Conservation (phyloP, 2,797 vertebrate species). For the Valencia hispanica region DNA sequence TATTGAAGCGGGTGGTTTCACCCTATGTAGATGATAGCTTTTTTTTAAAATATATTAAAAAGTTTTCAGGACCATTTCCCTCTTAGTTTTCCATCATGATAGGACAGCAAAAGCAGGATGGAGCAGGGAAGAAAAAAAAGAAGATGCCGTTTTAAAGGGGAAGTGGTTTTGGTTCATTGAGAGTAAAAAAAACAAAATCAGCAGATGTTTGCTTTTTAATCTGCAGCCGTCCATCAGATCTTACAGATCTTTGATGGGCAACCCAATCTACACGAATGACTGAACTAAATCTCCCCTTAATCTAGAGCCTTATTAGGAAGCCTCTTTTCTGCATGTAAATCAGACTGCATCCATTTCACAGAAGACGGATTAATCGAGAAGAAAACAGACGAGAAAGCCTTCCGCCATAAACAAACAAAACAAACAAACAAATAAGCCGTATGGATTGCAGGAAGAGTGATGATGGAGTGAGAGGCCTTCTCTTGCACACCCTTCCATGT, state of each 20-base stretch:
- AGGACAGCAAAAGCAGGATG: neutral
- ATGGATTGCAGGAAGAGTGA: constrained; percentile 57
- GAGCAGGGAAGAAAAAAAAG: neutral
- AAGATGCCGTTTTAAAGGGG: neutral
- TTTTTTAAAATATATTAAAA: constrained; percentile 17
- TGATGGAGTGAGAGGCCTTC: constrained; percentile 54
- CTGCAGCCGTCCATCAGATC: constrained; percentile 88
- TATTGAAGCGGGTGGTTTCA: constrained; percentile 41
- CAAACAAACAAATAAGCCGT: neutral
- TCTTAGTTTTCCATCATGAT: constrained; percentile 11
- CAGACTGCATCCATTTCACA: constrained; percentile 84
- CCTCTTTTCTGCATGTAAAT: constrained; percentile 88
- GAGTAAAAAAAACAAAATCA: constrained; percentile 55
- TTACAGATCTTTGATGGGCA: constrained; percentile 88
- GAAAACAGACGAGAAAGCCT: constrained; percentile 62
- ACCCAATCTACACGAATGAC: constrained; percentile 88
- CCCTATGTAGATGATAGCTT: constrained; percentile 3
- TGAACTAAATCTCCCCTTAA: constrained; percentile 92
- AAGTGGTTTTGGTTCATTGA: neutral
- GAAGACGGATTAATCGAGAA: constrained; percentile 81
- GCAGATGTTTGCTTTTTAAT: constrained; percentile 91
- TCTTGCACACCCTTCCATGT: constrained; percentile 43
- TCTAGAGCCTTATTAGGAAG: constrained; percentile 89
- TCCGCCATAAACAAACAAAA: constrained; percentile 64
- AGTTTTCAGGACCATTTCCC: constrained; percentile 14